Percentiles rank a stretch among this genome's conserved stretches.
phyloP scores from a whole-genome alignment of 2,888 invertebrate species.

The Ophion ventricosus region DNA sequence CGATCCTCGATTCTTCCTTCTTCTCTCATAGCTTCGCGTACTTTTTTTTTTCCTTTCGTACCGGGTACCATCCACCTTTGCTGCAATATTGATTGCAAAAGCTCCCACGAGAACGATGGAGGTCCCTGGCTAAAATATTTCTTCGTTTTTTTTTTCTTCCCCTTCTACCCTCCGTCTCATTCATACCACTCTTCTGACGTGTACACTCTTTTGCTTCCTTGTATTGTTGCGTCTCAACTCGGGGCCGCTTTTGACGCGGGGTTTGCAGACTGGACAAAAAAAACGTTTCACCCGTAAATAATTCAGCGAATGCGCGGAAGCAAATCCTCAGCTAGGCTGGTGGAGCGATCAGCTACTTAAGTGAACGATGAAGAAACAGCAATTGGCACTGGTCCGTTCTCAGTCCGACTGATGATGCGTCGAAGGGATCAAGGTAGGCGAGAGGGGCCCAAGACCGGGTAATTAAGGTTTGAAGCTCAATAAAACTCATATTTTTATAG shows the following conservation, averaged over 20 bases:
- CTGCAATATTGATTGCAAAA: conserved; percentile 81
- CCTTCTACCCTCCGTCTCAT: conserved; percentile 50
- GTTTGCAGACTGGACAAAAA: conserved; percentile 55
- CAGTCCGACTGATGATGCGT: neutral
- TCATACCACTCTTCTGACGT: conserved; percentile 40
- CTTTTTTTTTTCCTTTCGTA: conserved; percentile 41
- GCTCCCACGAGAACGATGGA: conserved; percentile 71
- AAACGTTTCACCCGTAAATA: conserved; percentile 63
- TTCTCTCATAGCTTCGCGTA: conserved; percentile 54
- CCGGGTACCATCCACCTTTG: conserved; percentile 72
- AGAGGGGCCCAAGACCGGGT: too few relatives aligned
- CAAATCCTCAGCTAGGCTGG: conserved; percentile 6
- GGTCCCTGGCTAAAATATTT: conserved; percentile 62
- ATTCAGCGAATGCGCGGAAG: conserved; percentile 54
- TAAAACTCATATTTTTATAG: too few relatives aligned
- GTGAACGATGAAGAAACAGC: conserved; percentile 2
- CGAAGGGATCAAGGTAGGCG: too few relatives aligned
- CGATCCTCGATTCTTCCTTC: conserved; percentile 41
- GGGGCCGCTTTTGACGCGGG: conserved; percentile 43
- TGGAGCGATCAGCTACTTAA: conserved; percentile 5
- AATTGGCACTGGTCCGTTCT: neutral
- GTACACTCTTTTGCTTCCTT: conserved; percentile 27
- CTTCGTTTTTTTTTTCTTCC: conserved; percentile 18
- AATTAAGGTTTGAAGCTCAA: too few relatives aligned
- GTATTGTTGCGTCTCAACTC: conserved; percentile 8